Percentiles rank a stretch among this genome's conserved stretches.
Evolutionary conservation across 2,888 invertebrate species (phyloP).

Genomic region (Hypomecis atomaria): DNA sequence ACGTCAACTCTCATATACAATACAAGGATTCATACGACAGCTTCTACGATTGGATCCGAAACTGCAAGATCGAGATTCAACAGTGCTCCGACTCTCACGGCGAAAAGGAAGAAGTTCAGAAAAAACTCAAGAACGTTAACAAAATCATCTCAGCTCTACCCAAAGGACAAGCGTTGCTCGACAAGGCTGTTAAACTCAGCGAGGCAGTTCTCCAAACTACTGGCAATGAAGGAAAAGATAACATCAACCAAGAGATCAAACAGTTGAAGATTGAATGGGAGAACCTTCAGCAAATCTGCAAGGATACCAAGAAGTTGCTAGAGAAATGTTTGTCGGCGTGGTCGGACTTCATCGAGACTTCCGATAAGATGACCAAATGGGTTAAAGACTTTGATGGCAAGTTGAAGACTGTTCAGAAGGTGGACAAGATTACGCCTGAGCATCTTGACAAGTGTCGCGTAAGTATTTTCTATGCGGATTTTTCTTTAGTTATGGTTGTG

Average conservation of each 20-base stretch:
- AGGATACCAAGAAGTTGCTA: conserved; percentile 90
- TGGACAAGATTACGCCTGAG: conserved; percentile 91
- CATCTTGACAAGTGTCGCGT: conserved; percentile 91
- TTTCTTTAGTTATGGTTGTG: neutral
- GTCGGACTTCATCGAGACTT: conserved; percentile 91
- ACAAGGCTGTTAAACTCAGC: conserved; percentile 90
- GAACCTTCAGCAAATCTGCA: conserved; percentile 89
- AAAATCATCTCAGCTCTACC: conserved; percentile 88
- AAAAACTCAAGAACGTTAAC: conserved; percentile 90
- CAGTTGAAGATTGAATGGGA: conserved; percentile 93
- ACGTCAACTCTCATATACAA: conserved; percentile 94
- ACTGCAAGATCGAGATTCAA: conserved; percentile 91
- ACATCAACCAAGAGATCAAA: conserved; percentile 91
- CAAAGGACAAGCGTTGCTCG: conserved; percentile 89
- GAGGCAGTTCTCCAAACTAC: conserved; percentile 90
- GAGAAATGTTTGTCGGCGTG: conserved; percentile 91
- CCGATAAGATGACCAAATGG: conserved; percentile 90
- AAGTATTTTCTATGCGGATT: conserved; percentile 55
- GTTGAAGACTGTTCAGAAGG: conserved; percentile 86
- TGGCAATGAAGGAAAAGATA: conserved; percentile 93
- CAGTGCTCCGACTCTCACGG: conserved; percentile 95
- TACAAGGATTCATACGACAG: conserved; percentile 93
- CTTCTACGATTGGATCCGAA: conserved; percentile 94
- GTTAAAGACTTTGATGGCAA: conserved; percentile 88
- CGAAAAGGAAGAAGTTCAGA: conserved; percentile 90